Base-by-base conservation (phyloP, 2,888 invertebrate genomes). In the Scaptomyza reducta region DNA sequence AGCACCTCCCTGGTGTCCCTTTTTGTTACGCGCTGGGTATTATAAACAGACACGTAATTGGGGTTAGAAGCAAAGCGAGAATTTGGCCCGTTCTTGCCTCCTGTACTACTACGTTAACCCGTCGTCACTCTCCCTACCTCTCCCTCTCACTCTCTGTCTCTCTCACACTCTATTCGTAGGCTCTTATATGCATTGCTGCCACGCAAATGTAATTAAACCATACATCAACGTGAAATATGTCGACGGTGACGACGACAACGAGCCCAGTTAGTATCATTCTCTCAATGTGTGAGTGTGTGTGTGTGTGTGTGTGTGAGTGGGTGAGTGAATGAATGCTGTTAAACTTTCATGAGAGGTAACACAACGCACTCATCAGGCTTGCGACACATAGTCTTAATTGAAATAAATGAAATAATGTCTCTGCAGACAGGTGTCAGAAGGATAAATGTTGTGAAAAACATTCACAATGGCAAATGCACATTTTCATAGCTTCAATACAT, bases 201-300 rank as follows among this genome's bases (percentile, higher is more conserved):
- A 88, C 84, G 84, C 78, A 84, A 86, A 84, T 84, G 88, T 84
- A 84, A 84, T 88, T 84, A 84, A 84, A 84, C 87, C 88, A 88
- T 84, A 84, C 87, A 84, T 84, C 84, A 84, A 88, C 84, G 84
- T 84, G 87, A 84, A 84, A 88, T 84, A 84, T 84, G 84, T 86
- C 87, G 80, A 84, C 83, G 68, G 1, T 10, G 40, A 49, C 49
- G 49, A 53, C 49, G 49, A 54, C 61, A 66, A 77, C 62, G 79
- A 63, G 66, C 68, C 70, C 83, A 64, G 81, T 65, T 84, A 64
- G 61, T 49, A 53, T 53, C 22, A 40, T 11, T 46, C 29, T 50
- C 6, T 53, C 22, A 27, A 27, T 9, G 22, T 22, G 22, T 22
- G 22, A 0, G 22, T 49, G 22, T 61, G n/a, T 60, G 6, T 65